These are phyloP conservation scores for Trematomus loennbergii DNA, from an alignment of 2,113 vertebrate genomes.

Conservation along the genomic window DNA sequence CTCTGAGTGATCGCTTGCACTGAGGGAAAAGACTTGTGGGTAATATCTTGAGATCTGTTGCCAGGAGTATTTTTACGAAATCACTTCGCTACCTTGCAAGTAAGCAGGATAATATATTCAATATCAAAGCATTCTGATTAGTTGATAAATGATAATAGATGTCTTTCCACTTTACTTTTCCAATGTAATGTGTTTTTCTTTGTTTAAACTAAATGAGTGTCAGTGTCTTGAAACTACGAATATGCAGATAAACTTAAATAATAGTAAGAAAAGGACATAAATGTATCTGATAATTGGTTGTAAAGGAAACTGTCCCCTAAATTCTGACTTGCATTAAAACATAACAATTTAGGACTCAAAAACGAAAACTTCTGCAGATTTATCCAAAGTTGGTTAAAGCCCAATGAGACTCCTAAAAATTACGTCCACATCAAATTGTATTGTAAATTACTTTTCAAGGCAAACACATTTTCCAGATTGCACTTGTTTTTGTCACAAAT, in stretches of 20 bases:
- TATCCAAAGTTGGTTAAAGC: background rate
- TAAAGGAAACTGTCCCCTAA: background rate
- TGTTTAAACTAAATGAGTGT: background rate
- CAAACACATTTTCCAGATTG: too few species aligned
- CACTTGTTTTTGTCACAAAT: too few species aligned
- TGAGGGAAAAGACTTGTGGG: background rate
- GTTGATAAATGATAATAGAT: background rate
- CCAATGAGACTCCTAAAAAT: background rate
- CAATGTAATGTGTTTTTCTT: too few species aligned
- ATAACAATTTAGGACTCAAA: background rate
- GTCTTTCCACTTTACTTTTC: background rate
- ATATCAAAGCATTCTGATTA: background rate
- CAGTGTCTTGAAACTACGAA: background rate
- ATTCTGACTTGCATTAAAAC: background rate
- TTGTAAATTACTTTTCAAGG: too few species aligned
- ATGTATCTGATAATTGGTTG: background rate
- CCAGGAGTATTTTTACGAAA: background rate
- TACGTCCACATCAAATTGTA: too few species aligned
- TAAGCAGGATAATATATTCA: background rate
- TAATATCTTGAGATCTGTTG: background rate
- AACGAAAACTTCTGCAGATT: background rate
- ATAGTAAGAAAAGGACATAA: background rate
- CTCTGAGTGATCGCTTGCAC: background rate
- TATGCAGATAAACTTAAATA: too few species aligned
- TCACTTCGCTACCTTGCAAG: background rate